Evolutionary conservation across 2,113 vertebrate species (phyloP), one percentile per base, ranked within the genome.

Genomic region (Hydrolagus affinis): DNA sequence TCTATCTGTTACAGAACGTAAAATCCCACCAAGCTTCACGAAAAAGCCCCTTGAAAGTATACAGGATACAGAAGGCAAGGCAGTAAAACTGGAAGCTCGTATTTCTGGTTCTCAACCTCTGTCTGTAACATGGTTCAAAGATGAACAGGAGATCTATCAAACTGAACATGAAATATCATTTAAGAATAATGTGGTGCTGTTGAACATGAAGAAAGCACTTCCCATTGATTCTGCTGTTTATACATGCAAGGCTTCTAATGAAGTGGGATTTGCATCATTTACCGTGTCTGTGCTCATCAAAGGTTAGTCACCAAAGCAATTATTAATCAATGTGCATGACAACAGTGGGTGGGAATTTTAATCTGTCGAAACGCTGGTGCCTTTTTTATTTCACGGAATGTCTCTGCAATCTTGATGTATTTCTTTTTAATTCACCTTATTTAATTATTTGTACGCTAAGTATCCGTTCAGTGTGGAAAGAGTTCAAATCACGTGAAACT

Each of bases 101-200:
- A 92, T 99, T 85, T 90, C 95, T 0, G 98, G 98, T 88, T 99
- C 98, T 23, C 97, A 97, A 86, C 97, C 98, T 72, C 91, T 99
- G 66, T 92, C 90, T 7, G 90, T 96, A 86, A 91, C 88, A 88
- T 99, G 98, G 98, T 96, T 94, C 88, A 96, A 94, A 91, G 96
- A 96, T 87, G 91, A 92, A 68, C 57, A 90, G 12, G 97, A 97
- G 91, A 91, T 98, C 80, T 85, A 89, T 85, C 92, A 92, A 86
- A 96, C 94, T 0, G 90, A 95, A 86, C 96, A 95, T 85, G 97
- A 99, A 87, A 90, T 98, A 86, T 95, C 92, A 85, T 98, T 99
- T 90, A 96, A 95, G 91, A 98, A 94, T 85, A 97, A 96, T 14
- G 86, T 90, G 9, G 90, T 96, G 7, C 88, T 96, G 83, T 90